Percentiles rank a stretch among this genome's conserved stretches.
Conservation (phyloP, 2,888 invertebrate genomes). For the Dysmachus trigonus region DNA sequence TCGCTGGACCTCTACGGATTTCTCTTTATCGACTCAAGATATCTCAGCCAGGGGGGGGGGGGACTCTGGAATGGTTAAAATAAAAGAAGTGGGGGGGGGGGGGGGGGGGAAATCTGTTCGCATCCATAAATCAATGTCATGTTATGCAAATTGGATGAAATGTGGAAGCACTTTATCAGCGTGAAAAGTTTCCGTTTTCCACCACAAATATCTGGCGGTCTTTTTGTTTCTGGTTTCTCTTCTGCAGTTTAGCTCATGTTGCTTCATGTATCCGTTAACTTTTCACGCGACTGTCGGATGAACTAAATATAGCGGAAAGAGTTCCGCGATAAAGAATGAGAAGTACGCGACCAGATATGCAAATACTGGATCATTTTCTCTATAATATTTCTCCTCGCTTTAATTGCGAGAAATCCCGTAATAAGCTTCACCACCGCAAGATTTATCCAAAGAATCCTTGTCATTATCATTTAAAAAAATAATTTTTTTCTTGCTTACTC, state of each 20-base stretch:
- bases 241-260: background rate
- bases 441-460: too few species aligned
- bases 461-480: too few species aligned
- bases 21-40: background rate
- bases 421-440: too few species aligned
- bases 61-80: background rate
- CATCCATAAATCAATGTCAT: constrained; percentile 44
- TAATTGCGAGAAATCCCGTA: too few species aligned
- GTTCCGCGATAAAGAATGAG: background rate
- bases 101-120: constrained; percentile 13
- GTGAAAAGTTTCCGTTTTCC: constrained; percentile 24
- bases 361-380: background rate
- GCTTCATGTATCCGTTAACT: background rate
- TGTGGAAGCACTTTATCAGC: constrained; percentile 41
- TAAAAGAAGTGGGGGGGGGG: background rate
- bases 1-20: background rate
- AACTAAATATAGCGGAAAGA: background rate
- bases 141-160: constrained; percentile 44
- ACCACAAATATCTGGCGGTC: background rate
- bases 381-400: background rate
- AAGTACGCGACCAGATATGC: background rate
- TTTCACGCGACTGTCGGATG: background rate
- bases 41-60: background rate
- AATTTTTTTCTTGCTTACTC: too few species aligned
- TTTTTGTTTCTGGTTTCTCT: background rate